phyloP scores from a whole-genome alignment of 2,888 invertebrate species.

The Panopea generosa region DNA sequence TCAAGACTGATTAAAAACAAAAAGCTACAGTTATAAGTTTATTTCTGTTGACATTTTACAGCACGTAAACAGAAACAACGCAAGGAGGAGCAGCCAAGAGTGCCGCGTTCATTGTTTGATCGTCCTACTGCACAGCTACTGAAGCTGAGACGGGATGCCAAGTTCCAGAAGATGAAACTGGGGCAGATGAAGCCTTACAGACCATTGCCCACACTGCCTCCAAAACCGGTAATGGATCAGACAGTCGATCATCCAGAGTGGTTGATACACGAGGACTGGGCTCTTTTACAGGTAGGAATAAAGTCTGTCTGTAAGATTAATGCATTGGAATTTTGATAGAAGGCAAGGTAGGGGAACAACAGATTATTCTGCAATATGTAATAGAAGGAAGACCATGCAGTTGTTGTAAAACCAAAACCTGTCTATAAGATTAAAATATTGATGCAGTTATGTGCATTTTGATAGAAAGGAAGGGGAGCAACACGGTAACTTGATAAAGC shows the following conservation, averaged over 20 bases:
- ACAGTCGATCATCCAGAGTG: slow-evolving; percentile 91
- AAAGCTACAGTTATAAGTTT: no score
- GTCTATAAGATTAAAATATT: no score
- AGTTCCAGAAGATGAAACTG: slow-evolving; percentile 89
- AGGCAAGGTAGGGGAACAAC: no score
- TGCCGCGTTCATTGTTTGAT: slow-evolving; percentile 93
- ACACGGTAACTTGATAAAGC: no score
- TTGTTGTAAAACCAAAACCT: no score
- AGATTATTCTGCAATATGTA: no score
- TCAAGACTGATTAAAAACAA: no score
- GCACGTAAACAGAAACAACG: slow-evolving; percentile 86
- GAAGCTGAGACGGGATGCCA: slow-evolving; percentile 92
- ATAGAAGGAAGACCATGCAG: no score
- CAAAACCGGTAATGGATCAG: slow-evolving; percentile 73
- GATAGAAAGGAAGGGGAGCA: no score
- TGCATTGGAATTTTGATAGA: no score
- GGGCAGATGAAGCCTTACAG: slow-evolving; percentile 77
- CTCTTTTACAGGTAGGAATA: slow-evolving; percentile 88
- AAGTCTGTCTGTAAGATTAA: no score
- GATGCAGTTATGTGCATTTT: no score
- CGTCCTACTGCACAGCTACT: slow-evolving; percentile 91
- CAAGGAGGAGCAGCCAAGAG: slow-evolving; percentile 91
- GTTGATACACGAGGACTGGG: slow-evolving; percentile 96
- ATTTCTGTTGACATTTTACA: slow-evolving; percentile 28
- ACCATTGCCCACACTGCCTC: slow-evolving; percentile 66